Evolutionary conservation across 2,797 vertebrate species (phyloP), one percentile per base, ranked within the genome.

Genomic region (Cyprinella venusta): DNA sequence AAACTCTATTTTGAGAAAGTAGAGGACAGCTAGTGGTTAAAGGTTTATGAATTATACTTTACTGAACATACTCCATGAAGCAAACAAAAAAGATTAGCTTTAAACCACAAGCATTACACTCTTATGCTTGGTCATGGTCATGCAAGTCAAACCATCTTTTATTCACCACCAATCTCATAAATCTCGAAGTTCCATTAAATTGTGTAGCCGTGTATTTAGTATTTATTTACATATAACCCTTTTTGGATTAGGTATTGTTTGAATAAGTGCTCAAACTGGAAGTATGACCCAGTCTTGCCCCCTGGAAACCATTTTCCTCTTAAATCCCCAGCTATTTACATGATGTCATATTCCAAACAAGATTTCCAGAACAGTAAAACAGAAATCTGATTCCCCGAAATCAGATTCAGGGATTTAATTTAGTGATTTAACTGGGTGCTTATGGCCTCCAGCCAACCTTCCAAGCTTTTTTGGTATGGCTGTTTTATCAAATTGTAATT

Each of bases 1-100:
- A 79, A 84, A 86, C 54, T 85, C 63, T 78, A 52, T n/a, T 68
- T 79, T 80, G 77, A 79, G 30, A 81, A 54, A 52, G 61, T 38
- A 64, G 52, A 82, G 54, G 70, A 70, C 40, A 79, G 67, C 10
- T 38, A 70, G 77, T 67, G 10, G 61, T 61, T 82, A 68, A 61
- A 69, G n/a, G 52, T 10, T 19, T 52, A 59, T 64, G 50, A 36
- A 82, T 70, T 82, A 80, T 54, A 65, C 13, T 42, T 38, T 16
- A 21, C 30, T 64, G 36, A 56, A 75, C 33, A 82, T 65, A 45
- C 36, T 75, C 6, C 45, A 75, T 30, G n/a, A n/a, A 65, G n/a
- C 61, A 54, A 38, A 52, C 36, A 75, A 65, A 61, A 52, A 64
- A 33, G 42, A 45, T 19, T 24, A 18, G 15, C 15, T 61, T 36